A percentile compares a stretch with the other conserved stretches of the same genome.
phyloP scores from a whole-genome alignment of 2,888 invertebrate species.

The Matsumyia berberina region DNA sequence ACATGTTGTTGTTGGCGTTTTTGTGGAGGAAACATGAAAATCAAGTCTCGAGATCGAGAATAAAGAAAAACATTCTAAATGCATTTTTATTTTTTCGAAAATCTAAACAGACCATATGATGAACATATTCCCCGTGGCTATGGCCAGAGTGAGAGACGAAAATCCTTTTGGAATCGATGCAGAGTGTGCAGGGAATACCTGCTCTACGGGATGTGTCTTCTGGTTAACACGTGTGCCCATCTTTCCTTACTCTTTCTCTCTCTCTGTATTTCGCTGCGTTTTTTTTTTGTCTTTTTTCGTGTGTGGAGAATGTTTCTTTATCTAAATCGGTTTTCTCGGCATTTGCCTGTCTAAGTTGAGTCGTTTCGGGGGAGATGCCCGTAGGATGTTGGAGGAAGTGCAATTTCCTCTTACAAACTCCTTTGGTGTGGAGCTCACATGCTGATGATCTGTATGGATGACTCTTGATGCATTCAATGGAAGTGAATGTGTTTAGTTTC shows the following conservation, averaged over 20 bases:
- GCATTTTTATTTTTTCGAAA: constrained; percentile 43
- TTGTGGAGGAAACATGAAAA: constrained; percentile 60
- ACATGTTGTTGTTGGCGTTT: constrained; percentile 38
- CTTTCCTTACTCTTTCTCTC: constrained; percentile 42
- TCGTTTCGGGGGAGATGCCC: constrained; percentile 1
- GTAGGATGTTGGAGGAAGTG: constrained; percentile 71
- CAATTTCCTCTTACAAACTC: constrained; percentile 70
- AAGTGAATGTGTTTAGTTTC: constrained; percentile 51
- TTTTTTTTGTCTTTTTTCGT: background rate
- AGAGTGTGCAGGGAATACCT: constrained; percentile 67
- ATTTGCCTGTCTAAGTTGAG: constrained; percentile 40
- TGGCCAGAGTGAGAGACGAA: constrained; percentile 19
- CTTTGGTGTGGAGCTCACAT: constrained; percentile 32
- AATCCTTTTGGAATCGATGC: constrained; percentile 46
- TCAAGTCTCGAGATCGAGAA: constrained; percentile 49
- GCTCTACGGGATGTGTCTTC: constrained; percentile 71
- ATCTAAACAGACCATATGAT: constrained; percentile 63
- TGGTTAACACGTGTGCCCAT: constrained; percentile 74
- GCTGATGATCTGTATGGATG: constrained; percentile 68
- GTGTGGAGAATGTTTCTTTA: constrained; percentile 41
- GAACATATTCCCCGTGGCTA: constrained; percentile 53
- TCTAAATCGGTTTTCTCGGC: constrained; percentile 66
- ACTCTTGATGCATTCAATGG: constrained; percentile 45
- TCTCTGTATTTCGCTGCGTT: background rate
- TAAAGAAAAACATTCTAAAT: constrained; percentile 43